Evolutionary conservation across 2,797 vertebrate species (phyloP), one percentile per base, ranked within the genome.

Genomic region (Pempheris klunzingeri): DNA sequence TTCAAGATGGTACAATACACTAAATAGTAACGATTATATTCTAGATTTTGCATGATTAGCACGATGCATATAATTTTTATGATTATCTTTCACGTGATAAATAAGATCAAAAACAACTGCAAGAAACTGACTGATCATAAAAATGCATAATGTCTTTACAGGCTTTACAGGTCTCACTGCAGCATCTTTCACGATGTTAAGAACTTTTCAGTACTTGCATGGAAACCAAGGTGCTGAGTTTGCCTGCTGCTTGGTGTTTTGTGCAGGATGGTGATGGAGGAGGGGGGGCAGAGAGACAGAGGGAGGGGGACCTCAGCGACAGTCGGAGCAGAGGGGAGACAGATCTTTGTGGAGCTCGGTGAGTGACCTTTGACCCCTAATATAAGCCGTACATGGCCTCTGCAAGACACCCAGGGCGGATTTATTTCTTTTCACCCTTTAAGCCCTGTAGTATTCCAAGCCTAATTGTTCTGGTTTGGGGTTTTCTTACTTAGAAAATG

Each of bases 271-370:
- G 92, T 93, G 88, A 93, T 93, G 91, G 91, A 90, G 78, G 92
- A 90, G 80, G 81, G 87, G 78, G 82, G 75, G 15, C 86, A 77
- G 78, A 87, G 83, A 83, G 88, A 90, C 49, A 44, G 90, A 87
- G 88, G 79, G 46, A 86, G 85, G 68, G 87, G 69, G 17, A 57
- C 69, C 54, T 71, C 76, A 24, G 67, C 2, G 0, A 53, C 60
- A 2, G 30, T 53, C 4, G 78, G 59, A 80, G 93, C 94, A 0
- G 96, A 97, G 87, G 96, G 96, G 91, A 96, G 95, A 63, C 96
- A 96, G 92, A 96, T 99, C 77, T 96, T 99, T 75, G 90, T 94
- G 80, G 98, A 99, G 74, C 97, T 99, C 82, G 96, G 98, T 99
- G 90, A 97, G 97, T 96, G 62, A 80, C 49, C 43, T 57, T 67